phyloP scores from a whole-genome alignment of 2,888 invertebrate species.

The Orchesellides sinensis region DNA sequence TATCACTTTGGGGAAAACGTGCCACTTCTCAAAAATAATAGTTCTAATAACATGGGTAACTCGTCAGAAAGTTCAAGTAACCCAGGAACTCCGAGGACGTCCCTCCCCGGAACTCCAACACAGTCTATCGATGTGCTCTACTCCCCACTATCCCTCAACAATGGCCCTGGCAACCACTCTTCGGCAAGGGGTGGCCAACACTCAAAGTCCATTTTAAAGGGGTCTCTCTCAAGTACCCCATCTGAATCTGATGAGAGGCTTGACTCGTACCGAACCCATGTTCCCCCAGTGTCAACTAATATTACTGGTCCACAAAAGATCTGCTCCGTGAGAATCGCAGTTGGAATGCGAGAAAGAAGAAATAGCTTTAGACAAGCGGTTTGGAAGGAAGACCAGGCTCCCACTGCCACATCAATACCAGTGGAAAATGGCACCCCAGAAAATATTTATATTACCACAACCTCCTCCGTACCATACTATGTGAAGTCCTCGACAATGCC shows the following conservation, averaged over 20 bases:
- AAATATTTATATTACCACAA: slow-evolving; percentile 57
- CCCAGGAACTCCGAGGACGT: slow-evolving; percentile 72
- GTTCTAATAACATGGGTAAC: slow-evolving; percentile 62
- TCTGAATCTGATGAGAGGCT: slow-evolving; percentile 71
- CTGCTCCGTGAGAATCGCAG: slow-evolving; percentile 73
- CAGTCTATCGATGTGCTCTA: slow-evolving; percentile 72
- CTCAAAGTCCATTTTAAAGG: slow-evolving; percentile 70
- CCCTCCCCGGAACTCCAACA: slow-evolving; percentile 73
- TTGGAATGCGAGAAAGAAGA: slow-evolving; percentile 76
- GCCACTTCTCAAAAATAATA: slow-evolving; percentile 28
- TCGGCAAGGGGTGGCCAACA: slow-evolving; percentile 16
- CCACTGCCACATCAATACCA: neutral
- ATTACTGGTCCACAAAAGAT: slow-evolving; percentile 70
- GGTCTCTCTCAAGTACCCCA: slow-evolving; percentile 70
- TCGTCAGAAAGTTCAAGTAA: slow-evolving; percentile 74
- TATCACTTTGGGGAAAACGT: slow-evolving; percentile 36
- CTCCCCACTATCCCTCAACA: slow-evolving; percentile 51
- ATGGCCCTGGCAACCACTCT: neutral
- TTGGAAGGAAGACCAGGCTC: slow-evolving; percentile 73
- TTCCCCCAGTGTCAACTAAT: slow-evolving; percentile 27
- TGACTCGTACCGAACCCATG: slow-evolving; percentile 19
- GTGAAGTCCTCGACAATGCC: slow-evolving; percentile 56
- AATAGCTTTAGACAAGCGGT: slow-evolving; percentile 76
- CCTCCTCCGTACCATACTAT: slow-evolving; percentile 46
- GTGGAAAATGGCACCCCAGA: slow-evolving; percentile 53